phyloP scores from a whole-genome alignment of 2,113 vertebrate species.

The Sprattus sprattus region DNA sequence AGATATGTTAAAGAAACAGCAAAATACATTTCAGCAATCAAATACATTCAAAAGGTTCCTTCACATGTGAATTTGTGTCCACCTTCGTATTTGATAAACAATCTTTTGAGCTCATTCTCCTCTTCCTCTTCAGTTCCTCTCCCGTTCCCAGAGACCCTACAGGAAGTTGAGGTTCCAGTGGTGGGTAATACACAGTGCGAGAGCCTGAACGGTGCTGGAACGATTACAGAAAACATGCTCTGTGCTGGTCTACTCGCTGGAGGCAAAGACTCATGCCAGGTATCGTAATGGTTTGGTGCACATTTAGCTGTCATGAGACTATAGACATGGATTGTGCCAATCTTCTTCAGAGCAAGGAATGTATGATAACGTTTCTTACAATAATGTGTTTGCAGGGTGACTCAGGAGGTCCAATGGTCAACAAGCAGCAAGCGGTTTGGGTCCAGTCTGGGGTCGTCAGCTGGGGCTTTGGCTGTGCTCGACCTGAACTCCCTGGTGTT shows the following conservation, averaged over 20 bases:
- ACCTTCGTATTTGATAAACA: no score
- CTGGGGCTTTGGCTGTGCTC: constrained; percentile 76
- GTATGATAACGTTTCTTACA: background rate
- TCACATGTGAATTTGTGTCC: no score
- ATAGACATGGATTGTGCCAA: background rate
- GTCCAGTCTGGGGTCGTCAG: constrained; percentile 79
- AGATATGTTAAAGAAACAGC: no score
- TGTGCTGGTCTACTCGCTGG: constrained; percentile 70
- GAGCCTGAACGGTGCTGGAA: constrained; percentile 35
- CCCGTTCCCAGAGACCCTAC: constrained; percentile 48
- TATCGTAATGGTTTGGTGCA: constrained; percentile 9
- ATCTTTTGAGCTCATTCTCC: background rate
- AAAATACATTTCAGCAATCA: no score
- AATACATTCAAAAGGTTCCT: no score
- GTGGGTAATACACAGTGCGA: constrained; percentile 60
- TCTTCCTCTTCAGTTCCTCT: constrained; percentile 27
- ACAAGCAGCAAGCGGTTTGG: constrained; percentile 69
- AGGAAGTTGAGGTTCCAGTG: constrained; percentile 63
- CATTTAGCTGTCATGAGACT: background rate
- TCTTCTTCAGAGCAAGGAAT: background rate
- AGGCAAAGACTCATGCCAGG: constrained; percentile 70
- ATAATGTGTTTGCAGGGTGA: constrained; percentile 74
- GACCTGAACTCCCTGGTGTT: constrained; percentile 76
- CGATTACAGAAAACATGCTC: constrained; percentile 73
- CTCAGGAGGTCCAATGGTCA: constrained; percentile 81